phyloP scores from a whole-genome alignment of 2,888 invertebrate genomes.

The Eristalinus sepulchralis region DNA sequence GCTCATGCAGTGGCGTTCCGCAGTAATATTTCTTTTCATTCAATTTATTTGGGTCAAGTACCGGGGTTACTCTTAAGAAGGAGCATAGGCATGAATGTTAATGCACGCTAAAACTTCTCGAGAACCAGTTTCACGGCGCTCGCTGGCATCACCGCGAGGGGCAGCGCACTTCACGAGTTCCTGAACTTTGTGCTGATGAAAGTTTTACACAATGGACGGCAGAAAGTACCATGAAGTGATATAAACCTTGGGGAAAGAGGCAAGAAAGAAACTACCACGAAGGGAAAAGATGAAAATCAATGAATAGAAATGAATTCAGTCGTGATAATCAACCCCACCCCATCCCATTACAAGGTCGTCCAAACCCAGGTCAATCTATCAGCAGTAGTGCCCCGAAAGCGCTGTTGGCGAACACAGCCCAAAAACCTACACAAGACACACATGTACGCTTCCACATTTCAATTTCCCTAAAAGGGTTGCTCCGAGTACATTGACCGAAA shows the following conservation, averaged over 20 bases:
- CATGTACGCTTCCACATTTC: conserved; percentile 45
- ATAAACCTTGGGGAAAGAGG: not conserved
- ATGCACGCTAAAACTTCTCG: conserved; percentile 40
- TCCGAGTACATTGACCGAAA: conserved; percentile 64
- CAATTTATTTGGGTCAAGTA: conserved; percentile 65
- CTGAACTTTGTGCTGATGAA: conserved; percentile 59
- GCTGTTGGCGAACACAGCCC: not conserved
- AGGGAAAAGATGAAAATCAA: not conserved
- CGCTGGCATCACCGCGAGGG: conserved; percentile 7
- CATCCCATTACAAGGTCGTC: not conserved
- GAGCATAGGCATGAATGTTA: conserved; percentile 53
- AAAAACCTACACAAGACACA: conserved; percentile 5
- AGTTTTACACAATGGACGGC: conserved; percentile 48
- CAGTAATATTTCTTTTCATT: conserved; percentile 57
- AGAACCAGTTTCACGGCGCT: not conserved
- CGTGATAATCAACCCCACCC: too few relatives aligned
- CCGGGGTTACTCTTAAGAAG: conserved; percentile 60
- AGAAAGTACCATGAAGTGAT: not conserved
- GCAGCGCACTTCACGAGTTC: conserved; percentile 51
- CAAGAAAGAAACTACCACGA: not conserved
- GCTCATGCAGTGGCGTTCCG: conserved; percentile 34
- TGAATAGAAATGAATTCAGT: conserved; percentile 4
- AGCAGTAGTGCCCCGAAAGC: conserved; percentile 29
- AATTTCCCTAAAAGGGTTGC: conserved; percentile 66
- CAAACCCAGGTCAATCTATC: conserved; percentile 4